Percentiles rank a stretch among this genome's conserved stretches.
These are phyloP conservation scores for Ylistrum balloti DNA, from an alignment of 1,140 invertebrate genomes.

Conservation along the genomic window DNA sequence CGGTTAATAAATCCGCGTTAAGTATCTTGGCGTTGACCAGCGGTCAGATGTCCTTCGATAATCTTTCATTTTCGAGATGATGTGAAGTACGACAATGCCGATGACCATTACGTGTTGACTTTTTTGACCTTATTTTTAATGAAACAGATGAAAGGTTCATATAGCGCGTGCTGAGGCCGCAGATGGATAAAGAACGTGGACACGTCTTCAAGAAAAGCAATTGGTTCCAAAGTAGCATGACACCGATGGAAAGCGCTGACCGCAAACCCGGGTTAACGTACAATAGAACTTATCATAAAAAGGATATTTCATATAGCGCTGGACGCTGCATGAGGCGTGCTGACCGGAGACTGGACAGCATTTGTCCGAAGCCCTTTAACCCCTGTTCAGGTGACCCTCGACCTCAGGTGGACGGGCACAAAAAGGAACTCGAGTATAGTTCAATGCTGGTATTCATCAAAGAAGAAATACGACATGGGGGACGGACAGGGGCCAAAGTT, in stretches of 20 bases:
- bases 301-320: conserved; percentile 38
- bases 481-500: conserved; percentile 36
- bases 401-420: conserved; percentile 12
- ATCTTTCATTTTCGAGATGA: conserved; percentile 39
- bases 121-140: conserved; percentile 40
- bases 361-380: conserved; percentile 37
- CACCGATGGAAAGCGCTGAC: conserved; percentile 24
- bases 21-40: conserved; percentile 25
- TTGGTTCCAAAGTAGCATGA: conserved; percentile 22
- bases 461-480: conserved; percentile 37
- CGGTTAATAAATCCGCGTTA: conserved; percentile 38
- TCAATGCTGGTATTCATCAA: conserved; percentile 38
- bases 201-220: not conserved
- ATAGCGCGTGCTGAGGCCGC: conserved; percentile 29
- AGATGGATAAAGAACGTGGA: not conserved
- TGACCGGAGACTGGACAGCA: conserved; percentile 36
- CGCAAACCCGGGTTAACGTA: conserved; percentile 24
- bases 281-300: conserved; percentile 40
- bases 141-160: conserved; percentile 35
- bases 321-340: conserved; percentile 36
- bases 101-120: conserved; percentile 22
- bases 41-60: conserved; percentile 22
- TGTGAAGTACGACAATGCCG: conserved; percentile 30
- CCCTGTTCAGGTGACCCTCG: conserved; percentile 29
- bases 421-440: conserved; percentile 4